Conservation (phyloP, 2,797 vertebrate genomes). For the Coranthus polyacanthus region DNA sequence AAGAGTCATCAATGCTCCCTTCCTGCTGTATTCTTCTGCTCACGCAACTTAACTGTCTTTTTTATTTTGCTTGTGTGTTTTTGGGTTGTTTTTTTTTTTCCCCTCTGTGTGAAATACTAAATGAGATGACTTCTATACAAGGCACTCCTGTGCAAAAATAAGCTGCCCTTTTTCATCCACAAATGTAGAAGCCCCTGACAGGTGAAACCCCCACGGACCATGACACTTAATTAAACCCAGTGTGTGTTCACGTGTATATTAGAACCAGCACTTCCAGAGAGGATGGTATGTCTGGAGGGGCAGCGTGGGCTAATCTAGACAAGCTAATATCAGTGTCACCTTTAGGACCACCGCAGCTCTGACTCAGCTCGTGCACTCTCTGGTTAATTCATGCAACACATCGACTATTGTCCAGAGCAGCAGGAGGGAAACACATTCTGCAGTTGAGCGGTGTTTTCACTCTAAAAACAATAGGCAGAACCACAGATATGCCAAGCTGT, state of each 20-base stretch:
- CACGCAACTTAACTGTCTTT: slow-evolving; percentile 9
- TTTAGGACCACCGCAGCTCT: slow-evolving; percentile 42
- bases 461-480: slow-evolving; percentile 69
- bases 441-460: slow-evolving; percentile 61
- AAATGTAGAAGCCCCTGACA: slow-evolving; percentile 40
- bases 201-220: slow-evolving; percentile 38
- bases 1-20: slow-evolving; percentile 52
- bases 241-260: slow-evolving; percentile 24
- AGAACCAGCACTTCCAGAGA: slow-evolving; percentile 13
- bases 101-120: slow-evolving; percentile 9
- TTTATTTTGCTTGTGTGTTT: slow-evolving; percentile 16
- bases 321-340: slow-evolving; percentile 51
- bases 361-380: slow-evolving; percentile 22
- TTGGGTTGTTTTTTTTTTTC: slow-evolving; percentile 34
- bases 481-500: slow-evolving; percentile 55
- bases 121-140: slow-evolving; percentile 20
- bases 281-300: slow-evolving; percentile 20
- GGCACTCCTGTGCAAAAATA: too few species aligned
- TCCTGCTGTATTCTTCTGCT: slow-evolving; percentile 51
- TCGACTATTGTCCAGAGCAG: slow-evolving; percentile 53
- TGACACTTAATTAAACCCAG: slow-evolving; percentile 69
- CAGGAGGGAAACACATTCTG: slow-evolving; percentile 61
- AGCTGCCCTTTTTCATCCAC: slow-evolving; percentile 11
- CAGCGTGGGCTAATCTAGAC: slow-evolving; percentile 47
- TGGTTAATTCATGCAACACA: slow-evolving; percentile 51